Percentiles rank a stretch among this genome's conserved stretches.
These are phyloP conservation scores for Nymphalis urticae DNA, from an alignment of 2,888 invertebrate species.

Conservation along the genomic window DNA sequence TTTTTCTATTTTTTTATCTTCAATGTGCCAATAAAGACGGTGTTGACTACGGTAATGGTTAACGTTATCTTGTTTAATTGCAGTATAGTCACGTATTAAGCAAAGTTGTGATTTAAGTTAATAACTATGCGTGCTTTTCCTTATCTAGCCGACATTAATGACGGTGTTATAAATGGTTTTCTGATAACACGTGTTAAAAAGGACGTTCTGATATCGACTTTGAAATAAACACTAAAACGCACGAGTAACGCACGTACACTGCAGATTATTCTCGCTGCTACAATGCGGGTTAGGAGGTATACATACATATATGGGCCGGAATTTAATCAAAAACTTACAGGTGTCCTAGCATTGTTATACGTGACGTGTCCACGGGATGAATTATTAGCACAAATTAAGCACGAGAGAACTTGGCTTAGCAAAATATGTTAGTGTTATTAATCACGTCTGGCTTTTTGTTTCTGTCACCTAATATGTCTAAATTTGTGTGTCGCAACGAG, in stretches of 20 bases:
- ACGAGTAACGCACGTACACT: too few species aligned
- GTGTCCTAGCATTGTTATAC: too few species aligned
- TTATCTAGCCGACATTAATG: conserved; percentile 23
- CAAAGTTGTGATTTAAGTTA: conserved; percentile 21
- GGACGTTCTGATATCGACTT: neutral
- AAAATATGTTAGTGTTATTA: too few species aligned
- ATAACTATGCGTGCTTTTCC: conserved; percentile 28
- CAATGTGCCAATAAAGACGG: conserved; percentile 18
- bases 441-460: too few species aligned
- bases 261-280: too few species aligned
- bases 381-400: too few species aligned
- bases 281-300: too few species aligned
- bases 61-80: conserved; percentile 27
- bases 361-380: too few species aligned
- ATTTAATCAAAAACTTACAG: too few species aligned
- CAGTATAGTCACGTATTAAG: conserved; percentile 27
- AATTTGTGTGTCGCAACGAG: neutral
- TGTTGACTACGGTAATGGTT: conserved; percentile 37
- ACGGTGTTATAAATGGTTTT: conserved; percentile 10
- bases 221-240: neutral
- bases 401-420: too few species aligned
- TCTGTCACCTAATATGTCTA: neutral
- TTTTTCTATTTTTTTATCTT: neutral
- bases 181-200: conserved; percentile 9
- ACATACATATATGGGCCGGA: too few species aligned